These are phyloP conservation scores for Neuroterus valhalla DNA, from an alignment of 1,140 invertebrate species.

Conservation along the genomic window DNA sequence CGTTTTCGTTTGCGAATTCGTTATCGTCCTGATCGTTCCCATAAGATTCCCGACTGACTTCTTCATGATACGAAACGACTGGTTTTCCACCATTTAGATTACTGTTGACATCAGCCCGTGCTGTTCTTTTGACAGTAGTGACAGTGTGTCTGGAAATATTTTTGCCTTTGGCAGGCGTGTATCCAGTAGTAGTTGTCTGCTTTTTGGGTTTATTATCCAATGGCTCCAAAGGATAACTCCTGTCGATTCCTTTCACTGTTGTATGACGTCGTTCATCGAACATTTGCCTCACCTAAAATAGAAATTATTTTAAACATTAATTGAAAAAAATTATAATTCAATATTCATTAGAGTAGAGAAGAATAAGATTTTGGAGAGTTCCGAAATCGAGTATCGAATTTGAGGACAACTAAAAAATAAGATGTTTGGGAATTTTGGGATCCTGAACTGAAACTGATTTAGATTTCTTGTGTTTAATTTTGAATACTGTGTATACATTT, in stretches of 20 bases:
- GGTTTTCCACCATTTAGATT: slow-evolving; percentile 68
- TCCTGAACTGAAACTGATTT: too few relatives aligned
- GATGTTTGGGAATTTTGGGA: too few relatives aligned
- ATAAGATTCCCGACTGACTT: slow-evolving; percentile 58
- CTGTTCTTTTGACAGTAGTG: slow-evolving; percentile 62
- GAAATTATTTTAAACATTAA: background rate
- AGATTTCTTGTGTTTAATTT: too few relatives aligned
- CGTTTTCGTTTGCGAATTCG: slow-evolving; percentile 55
- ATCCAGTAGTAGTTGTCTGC: slow-evolving; percentile 65
- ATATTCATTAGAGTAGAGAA: too few relatives aligned
- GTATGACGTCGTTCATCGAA: slow-evolving; percentile 84
- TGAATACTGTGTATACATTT: too few relatives aligned
- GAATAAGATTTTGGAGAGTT: too few relatives aligned
- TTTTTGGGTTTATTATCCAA: slow-evolving; percentile 73
- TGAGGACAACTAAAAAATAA: too few relatives aligned
- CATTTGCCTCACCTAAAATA: slow-evolving; percentile 73
- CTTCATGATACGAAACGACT: slow-evolving; percentile 63
- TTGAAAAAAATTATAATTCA: too few relatives aligned
- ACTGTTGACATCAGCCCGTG: slow-evolving; percentile 64
- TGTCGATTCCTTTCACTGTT: slow-evolving; percentile 84
- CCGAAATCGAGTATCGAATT: too few relatives aligned
- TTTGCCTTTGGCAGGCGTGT: slow-evolving; percentile 50
- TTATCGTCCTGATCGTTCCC: slow-evolving; percentile 52
- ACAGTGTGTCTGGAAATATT: slow-evolving; percentile 56
- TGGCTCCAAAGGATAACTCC: slow-evolving; percentile 87